These are phyloP conservation scores for Enteromius trimaculatus DNA, from an alignment of 2,797 vertebrate genomes.

Conservation along the genomic window DNA sequence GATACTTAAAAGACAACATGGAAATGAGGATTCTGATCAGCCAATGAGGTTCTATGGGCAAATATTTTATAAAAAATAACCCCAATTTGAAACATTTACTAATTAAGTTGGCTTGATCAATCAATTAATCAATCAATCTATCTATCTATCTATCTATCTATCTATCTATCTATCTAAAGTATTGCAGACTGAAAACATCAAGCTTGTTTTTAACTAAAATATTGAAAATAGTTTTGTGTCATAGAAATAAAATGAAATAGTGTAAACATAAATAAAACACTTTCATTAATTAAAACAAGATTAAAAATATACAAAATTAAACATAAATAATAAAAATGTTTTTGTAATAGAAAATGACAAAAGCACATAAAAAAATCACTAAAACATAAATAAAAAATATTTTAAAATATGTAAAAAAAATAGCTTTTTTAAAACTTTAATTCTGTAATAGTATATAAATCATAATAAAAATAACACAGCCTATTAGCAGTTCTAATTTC, in stretches of 20 bases:
- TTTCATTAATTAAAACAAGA: background rate
- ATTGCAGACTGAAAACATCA: no score
- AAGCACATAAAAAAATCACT: background rate
- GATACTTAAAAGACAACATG: background rate
- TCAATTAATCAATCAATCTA: no score
- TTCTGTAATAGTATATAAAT: background rate
- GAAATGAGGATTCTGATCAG: background rate
- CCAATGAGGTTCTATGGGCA: background rate
- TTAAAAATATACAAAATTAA: background rate
- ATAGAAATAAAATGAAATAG: background rate
- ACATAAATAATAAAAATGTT: background rate
- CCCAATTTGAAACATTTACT: background rate
- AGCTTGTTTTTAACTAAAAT: background rate
- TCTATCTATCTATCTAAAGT: no score
- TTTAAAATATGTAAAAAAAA: background rate
- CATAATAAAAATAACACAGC: background rate
- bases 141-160: no score
- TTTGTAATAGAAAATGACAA: background rate
- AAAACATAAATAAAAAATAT: background rate
- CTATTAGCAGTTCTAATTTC: background rate
- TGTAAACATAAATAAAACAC: background rate
- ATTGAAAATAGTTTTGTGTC: background rate
- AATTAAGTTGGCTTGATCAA: background rate
- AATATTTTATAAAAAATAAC: background rate
- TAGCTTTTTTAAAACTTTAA: background rate